Evolutionary conservation across 2,113 vertebrate genomes (phyloP), one percentile per base, ranked within the genome.

Genomic region (Donacobius atricapilla): DNA sequence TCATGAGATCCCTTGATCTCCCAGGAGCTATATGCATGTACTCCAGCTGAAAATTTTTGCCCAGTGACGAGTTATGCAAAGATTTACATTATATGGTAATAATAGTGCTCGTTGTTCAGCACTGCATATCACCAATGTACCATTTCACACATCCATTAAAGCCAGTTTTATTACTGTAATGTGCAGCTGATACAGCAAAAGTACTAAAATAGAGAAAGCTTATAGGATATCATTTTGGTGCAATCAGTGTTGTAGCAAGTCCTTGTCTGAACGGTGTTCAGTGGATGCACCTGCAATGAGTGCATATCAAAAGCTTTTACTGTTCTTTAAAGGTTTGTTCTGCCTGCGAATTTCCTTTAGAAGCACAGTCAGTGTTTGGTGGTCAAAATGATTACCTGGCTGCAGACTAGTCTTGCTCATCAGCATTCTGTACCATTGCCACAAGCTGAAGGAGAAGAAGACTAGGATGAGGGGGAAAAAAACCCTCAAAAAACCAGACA

Each of bases 351-450:
- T 95, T 96, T 94, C 61, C 51, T 89, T 95, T 66, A 69, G 79
- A 90, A 57, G 63, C 0, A 1, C 57, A 95, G 75, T 40, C 82
- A 92, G 31, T 71, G 63, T 94, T 96, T 95, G 63, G 58, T 93
- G 39, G 75, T 48, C 89, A 89, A 50, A 94, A 80, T 92, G 6
- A 97, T 94, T 91, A 85, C 90, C 48, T 91, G 47, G 14, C 58
- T 97, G 75, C 64, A 89, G 54, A 85, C 2, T 27, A 83, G 45
- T 70, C 78, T 86, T 86, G 54, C 42, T 96, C 16, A 93, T 97
- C 91, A 90, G 50, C 61, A 85, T 97, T 97, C 92, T 95, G 56
- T 65, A 70, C 40, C 56, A 68, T 37, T 76, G 40, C 17, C 30
- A 69, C 42, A 87, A 89, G n/a, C 35, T 89, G 71, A 89, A 78